Percentiles rank a stretch among this genome's conserved stretches.
Conservation (phyloP, 2,888 invertebrate species). For the Amitus sp. region DNA sequence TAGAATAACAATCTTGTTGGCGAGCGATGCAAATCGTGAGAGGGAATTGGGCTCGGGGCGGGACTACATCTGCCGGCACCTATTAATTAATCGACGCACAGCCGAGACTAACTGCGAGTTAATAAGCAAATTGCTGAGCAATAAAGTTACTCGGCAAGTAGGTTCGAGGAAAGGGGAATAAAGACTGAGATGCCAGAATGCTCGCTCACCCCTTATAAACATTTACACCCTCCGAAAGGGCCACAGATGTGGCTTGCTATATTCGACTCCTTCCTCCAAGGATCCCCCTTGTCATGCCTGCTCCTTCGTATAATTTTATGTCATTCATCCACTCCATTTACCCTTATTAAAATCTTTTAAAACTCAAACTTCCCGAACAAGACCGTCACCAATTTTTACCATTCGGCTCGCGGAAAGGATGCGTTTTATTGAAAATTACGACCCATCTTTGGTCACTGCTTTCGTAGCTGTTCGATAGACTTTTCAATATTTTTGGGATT, state of each 20-base stretch:
- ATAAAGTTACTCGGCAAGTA: conserved; percentile 59
- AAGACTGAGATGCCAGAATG: conserved; percentile 42
- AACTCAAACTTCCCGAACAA: conserved; percentile 36
- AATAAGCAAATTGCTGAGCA: conserved; percentile 66
- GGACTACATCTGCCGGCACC: conserved; percentile 61
- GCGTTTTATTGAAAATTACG: too few species aligned
- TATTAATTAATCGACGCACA: conserved; percentile 64
- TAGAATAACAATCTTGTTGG: conserved; percentile 25
- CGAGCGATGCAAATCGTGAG: conserved; percentile 29
- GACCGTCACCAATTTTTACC: conserved; percentile 26
- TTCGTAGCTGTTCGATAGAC: too few species aligned
- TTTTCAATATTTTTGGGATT: too few species aligned
- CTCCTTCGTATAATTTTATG: conserved; percentile 57
- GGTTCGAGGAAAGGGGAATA: conserved; percentile 31
- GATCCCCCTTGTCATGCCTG: conserved; percentile 32
- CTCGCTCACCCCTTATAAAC: conserved; percentile 56
- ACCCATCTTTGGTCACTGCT: too few species aligned
- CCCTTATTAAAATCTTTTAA: conserved; percentile 58
- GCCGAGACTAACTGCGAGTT: conserved; percentile 65
- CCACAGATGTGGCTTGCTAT: conserved; percentile 64
- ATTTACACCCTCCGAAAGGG: conserved; percentile 62
- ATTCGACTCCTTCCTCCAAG: conserved; percentile 42
- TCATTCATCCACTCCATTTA: conserved; percentile 56
- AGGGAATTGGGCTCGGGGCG: conserved; percentile 46
- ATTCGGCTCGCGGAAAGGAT: too few species aligned